phyloP scores from a whole-genome alignment of 35 echinoderm and acorn worm genomes.

The Stichopus chloronotus region DNA sequence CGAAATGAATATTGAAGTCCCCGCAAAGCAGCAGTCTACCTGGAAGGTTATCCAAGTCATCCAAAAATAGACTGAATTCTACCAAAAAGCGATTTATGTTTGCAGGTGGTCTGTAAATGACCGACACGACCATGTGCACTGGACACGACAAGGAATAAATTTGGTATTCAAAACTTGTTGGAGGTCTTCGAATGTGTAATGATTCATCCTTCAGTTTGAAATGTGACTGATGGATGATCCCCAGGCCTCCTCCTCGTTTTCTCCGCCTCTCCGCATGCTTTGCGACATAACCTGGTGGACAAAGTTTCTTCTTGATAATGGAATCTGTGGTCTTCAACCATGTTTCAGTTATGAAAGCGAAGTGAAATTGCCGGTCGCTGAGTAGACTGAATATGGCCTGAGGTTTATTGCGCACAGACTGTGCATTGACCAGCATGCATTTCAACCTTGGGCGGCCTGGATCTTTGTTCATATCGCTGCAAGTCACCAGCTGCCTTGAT shows the following conservation, averaged over 20 bases:
- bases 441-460: not conserved
- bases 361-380: constrained; percentile 25
- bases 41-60: not conserved
- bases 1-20: constrained; percentile 56
- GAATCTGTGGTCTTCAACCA: constrained; percentile 29
- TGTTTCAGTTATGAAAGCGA: constrained; percentile 43
- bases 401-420: constrained; percentile 31
- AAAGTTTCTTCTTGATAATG: constrained; percentile 10
- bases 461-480: too few species aligned
- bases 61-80: constrained; percentile 36
- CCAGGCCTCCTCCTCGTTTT: constrained; percentile 24
- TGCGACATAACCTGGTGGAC: constrained; percentile 12
- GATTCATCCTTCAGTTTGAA: constrained; percentile 25
- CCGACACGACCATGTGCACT: not conserved
- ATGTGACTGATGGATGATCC: not conserved
- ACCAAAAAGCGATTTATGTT: not conserved
- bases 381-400: not conserved
- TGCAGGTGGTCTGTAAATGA: constrained; percentile 46
- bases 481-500: too few species aligned
- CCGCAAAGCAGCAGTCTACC: constrained; percentile 39
- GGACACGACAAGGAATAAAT: constrained; percentile 5
- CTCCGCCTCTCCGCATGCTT: not conserved
- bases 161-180: constrained; percentile 37
- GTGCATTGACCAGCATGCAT: constrained; percentile 6
- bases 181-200: not conserved